phyloP scores from a whole-genome alignment of 2,797 vertebrate genomes.

The Syncerus caffer region DNA sequence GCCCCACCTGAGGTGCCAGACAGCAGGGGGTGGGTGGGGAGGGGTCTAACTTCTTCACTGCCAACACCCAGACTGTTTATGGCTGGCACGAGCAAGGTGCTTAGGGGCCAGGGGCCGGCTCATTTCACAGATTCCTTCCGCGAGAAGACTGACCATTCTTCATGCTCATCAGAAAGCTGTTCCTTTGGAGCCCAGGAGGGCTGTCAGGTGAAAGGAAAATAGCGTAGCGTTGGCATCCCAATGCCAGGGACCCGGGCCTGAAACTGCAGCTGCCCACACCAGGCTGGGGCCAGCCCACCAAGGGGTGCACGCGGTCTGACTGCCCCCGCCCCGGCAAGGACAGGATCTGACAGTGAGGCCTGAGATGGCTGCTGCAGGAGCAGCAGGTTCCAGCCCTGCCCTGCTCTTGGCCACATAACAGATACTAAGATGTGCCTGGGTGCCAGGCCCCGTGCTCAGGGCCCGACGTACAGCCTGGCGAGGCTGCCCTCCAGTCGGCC shows the following conservation, averaged over 20 bases:
- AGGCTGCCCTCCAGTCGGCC: neutral
- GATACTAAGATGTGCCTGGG: neutral
- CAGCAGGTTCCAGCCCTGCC: neutral
- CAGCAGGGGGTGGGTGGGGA: neutral
- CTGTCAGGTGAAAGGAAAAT: constrained; percentile 35
- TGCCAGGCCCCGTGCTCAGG: rapidly evolving
- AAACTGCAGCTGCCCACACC: neutral
- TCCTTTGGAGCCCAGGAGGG: neutral
- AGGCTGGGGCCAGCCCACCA: rapidly evolving
- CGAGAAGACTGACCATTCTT: neutral
- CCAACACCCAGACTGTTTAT: neutral
- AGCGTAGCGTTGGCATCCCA: rapidly evolving
- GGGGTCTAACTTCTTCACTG: neutral
- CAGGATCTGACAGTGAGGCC: neutral
- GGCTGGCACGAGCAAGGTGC: neutral
- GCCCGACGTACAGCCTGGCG: rapidly evolving
- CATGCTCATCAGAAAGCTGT: neutral
- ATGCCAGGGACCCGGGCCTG: neutral
- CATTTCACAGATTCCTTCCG: neutral
- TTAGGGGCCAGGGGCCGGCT: neutral
- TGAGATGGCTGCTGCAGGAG: neutral
- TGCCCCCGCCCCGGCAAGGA: neutral
- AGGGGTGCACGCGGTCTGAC: rapidly evolving
- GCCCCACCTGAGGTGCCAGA: constrained; percentile 7
- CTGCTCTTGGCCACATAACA: neutral